Evolutionary conservation across 2,113 vertebrate species (phyloP).

Genomic region (Willisornis vidua): DNA sequence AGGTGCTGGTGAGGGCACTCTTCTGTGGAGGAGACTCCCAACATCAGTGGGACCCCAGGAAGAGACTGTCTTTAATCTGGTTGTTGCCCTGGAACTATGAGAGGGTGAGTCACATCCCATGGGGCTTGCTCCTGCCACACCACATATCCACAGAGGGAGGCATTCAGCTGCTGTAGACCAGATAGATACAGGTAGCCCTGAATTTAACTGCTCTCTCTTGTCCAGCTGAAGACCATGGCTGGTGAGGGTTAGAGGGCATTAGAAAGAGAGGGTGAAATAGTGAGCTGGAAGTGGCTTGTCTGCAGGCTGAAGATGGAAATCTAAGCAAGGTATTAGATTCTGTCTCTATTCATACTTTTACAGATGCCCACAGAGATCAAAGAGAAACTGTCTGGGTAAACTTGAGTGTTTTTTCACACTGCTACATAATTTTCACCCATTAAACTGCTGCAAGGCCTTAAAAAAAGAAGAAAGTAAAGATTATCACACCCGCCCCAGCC

Average conservation of each 20-base stretch:
- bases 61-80: neutral
- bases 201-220: neutral
- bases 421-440: neutral
- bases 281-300: neutral
- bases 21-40: neutral
- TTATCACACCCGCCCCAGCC: accelerated
- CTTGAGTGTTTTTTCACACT: neutral
- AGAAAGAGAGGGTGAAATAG: neutral
- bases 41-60: neutral
- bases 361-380: neutral
- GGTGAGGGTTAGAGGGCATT: neutral
- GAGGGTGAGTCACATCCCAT: neutral
- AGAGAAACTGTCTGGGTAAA: neutral
- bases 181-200: neutral
- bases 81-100: neutral
- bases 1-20: neutral
- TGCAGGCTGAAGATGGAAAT: neutral
- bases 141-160: accelerated
- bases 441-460: neutral
- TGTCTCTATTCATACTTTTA: neutral
- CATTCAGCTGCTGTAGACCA: neutral
- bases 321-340: neutral
- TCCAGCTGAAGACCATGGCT: neutral
- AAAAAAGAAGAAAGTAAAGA: neutral
- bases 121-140: neutral